Evolutionary conservation across 2,797 vertebrate species (phyloP).

Genomic region (Psittacula echo): DNA sequence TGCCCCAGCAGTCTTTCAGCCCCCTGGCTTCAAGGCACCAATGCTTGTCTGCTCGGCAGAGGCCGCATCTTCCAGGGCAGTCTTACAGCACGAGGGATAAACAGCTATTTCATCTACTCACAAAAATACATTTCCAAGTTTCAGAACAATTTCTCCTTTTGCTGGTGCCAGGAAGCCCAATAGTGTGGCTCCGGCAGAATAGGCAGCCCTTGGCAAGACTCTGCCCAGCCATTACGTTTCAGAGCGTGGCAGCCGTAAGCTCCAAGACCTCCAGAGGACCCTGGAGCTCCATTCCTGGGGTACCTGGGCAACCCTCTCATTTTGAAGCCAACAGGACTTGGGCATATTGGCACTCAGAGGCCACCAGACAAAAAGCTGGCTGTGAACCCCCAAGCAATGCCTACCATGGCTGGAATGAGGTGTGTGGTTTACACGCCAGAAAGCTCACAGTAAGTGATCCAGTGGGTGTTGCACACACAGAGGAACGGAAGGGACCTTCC

Average conservation of each 20-base stretch:
- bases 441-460: background rate
- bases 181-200: fast-evolving
- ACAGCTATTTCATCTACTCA: background rate
- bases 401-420: background rate
- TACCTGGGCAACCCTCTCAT: no score
- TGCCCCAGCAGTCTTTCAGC: background rate
- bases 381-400: no score
- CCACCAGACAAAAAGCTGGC: background rate
- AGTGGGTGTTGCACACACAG: no score
- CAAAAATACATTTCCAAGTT: background rate
- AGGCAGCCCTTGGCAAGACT: background rate
- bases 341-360: background rate
- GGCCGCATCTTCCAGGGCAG: background rate
- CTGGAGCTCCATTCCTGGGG: background rate
- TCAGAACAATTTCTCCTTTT: background rate
- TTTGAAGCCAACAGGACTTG: background rate
- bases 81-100: background rate
- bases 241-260: background rate
- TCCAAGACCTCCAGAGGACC: background rate
- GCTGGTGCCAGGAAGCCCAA: background rate
- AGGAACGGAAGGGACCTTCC: background rate
- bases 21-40: background rate
- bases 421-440: background rate
- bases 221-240: background rate
- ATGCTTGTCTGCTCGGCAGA: background rate